Evolutionary conservation across 1,140 invertebrate genomes (phyloP).

Genomic region (Drosophila dunni): DNA sequence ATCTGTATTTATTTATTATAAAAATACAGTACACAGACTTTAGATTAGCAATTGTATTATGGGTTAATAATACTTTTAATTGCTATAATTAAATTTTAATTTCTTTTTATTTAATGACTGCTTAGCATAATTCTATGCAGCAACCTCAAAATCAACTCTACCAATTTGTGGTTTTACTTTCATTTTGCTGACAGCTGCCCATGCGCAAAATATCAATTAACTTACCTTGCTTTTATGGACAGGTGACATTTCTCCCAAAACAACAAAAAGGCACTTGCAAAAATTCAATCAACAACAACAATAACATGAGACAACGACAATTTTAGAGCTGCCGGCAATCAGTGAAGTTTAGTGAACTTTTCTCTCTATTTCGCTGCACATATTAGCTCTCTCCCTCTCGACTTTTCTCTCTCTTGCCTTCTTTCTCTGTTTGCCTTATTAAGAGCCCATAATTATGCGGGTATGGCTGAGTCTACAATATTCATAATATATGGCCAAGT

Average conservation of each 20-base stretch:
- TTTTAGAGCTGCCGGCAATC: constrained; percentile 15
- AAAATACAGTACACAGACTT: no score
- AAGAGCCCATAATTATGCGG: constrained; percentile 70
- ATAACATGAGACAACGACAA: constrained; percentile 23
- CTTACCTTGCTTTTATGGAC: constrained; percentile 46
- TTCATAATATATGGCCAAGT: constrained; percentile 22
- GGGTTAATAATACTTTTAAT: no score
- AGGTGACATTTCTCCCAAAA: constrained; percentile 37
- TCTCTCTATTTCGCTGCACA: constrained; percentile 2
- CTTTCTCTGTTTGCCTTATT: constrained; percentile 49
- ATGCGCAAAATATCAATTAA: constrained; percentile 44
- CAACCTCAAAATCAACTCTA: neutral
- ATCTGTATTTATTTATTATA: neutral
- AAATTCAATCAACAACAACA: constrained; percentile 21
- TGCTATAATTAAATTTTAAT: neutral
- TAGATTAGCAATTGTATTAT: no score
- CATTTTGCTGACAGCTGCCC: constrained; percentile 26
- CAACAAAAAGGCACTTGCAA: constrained; percentile 27
- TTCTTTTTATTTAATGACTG: neutral
- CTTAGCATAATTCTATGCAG: neutral
- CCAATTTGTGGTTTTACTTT: constrained; percentile 35
- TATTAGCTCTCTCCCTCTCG: constrained; percentile 2
- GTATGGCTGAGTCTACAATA: constrained; percentile 12
- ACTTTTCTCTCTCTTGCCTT: constrained; percentile 6
- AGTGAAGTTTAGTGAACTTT: constrained; percentile 69